A percentile compares a stretch with the other conserved stretches of the same genome.
Conservation (phyloP, 2,113 vertebrate genomes). For the Erythrocercus mccallii region DNA sequence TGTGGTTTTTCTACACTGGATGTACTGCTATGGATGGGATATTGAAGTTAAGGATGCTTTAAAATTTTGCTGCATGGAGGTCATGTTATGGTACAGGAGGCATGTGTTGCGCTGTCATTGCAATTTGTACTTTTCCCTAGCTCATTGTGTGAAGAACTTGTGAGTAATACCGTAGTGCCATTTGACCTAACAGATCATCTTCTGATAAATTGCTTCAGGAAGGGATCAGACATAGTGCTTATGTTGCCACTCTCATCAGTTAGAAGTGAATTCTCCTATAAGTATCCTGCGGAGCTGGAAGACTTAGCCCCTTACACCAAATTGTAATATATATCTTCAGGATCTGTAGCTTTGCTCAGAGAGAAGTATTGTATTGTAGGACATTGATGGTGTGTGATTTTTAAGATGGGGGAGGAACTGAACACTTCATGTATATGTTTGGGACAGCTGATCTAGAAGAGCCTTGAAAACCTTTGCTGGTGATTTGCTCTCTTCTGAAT, state of each 20-base stretch:
- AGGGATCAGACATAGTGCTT: background rate
- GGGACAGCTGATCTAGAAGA: background rate
- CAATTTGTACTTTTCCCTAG: background rate
- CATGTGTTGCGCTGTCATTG: background rate
- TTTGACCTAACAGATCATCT: background rate
- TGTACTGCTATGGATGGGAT: background rate
- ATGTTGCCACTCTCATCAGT: background rate
- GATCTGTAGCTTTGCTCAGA: background rate
- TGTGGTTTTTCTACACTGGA: background rate
- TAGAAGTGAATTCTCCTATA: background rate
- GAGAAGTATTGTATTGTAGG: background rate
- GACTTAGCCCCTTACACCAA: background rate
- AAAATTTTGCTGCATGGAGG: background rate
- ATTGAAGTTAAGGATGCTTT: background rate
- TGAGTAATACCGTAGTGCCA: background rate
- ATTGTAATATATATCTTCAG: background rate
- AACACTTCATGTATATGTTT: background rate
- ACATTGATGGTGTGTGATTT: background rate
- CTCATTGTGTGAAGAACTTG: background rate
- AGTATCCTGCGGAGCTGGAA: background rate
- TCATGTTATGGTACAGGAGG: background rate
- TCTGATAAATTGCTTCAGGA: background rate
- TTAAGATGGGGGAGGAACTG: background rate
- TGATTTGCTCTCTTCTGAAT: background rate
- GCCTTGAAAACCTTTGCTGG: background rate